Evolutionary conservation across 2,797 vertebrate genomes (phyloP).

Genomic region (Choloepus didactylus): DNA sequence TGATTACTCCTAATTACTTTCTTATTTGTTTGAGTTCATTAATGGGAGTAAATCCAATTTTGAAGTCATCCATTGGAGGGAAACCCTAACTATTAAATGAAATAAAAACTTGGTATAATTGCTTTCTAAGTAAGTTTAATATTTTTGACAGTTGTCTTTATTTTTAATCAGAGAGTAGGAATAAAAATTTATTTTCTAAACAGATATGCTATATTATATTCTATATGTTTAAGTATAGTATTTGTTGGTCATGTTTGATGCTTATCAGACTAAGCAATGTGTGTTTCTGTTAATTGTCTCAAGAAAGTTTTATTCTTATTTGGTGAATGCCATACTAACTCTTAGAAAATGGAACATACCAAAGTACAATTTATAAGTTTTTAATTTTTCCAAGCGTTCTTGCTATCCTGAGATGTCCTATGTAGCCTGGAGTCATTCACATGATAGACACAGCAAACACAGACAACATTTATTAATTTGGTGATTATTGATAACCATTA

Average conservation of each 20-base stretch:
- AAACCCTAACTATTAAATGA: slow-evolving; percentile 40
- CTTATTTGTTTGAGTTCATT: slow-evolving; percentile 58
- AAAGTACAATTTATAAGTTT: slow-evolving; percentile 1
- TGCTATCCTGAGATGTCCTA: background rate
- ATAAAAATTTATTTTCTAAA: background rate
- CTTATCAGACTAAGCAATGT: slow-evolving; percentile 33
- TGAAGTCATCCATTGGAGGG: background rate
- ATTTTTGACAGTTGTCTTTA: slow-evolving; percentile 29
- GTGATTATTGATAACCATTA: slow-evolving; percentile 15
- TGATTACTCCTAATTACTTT: background rate
- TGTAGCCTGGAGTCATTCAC: slow-evolving; percentile 20
- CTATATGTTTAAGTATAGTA: background rate
- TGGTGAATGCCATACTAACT: background rate
- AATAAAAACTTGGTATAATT: slow-evolving; percentile 16
- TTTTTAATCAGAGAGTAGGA: slow-evolving; percentile 6
- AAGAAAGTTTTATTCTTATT: background rate
- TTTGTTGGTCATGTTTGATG: slow-evolving; percentile 15
- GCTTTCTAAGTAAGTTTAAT: slow-evolving; percentile 13
- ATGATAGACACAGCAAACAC: background rate
- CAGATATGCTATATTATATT: background rate
- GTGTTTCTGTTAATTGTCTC: slow-evolving; percentile 32
- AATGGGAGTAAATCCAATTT: slow-evolving; percentile 10
- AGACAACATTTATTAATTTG: background rate
- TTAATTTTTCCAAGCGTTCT: slow-evolving; percentile 44
- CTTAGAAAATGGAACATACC: background rate